Base-by-base conservation (phyloP, 2,888 invertebrate species). In the Papilio elwesi region DNA sequence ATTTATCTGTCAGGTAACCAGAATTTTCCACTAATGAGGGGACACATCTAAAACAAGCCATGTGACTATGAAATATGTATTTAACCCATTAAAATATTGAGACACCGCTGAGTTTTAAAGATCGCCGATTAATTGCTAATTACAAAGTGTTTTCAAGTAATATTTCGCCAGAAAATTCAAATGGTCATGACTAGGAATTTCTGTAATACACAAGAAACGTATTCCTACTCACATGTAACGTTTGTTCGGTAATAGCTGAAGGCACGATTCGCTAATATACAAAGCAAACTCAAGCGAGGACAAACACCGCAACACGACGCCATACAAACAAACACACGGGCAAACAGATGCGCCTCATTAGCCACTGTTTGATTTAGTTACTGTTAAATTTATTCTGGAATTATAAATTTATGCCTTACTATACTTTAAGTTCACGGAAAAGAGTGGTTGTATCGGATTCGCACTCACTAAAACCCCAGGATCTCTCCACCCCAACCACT, bases 211-310 rank as follows among this genome's bases (percentile, higher is more conserved):
- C 0, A 65, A 16, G 13, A n/a, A 62, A 43, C 16, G 38, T 52
- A 38, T 10, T 7, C 26, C 36, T 59, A 59, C 15, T 11, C 13
- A 16, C 43, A n/a, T 10, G 43, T 52, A 65, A n/a, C 13, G n/a
- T 38, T 52, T 64, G 36, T 55, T 55, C 13, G 15, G 43, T 53
- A 52, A 53, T 15, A 48, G 26, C 9, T 16, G 43, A 67, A 62
- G 47, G 16, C 53, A 63, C 63, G 67, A 68, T 71, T 68, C 57
- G 71, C 71, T 62, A 68, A 71, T 53, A 51, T n/a, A 47, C 62
- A 62, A 68, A 15, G 48, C 26, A 68, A 71, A 68, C 71, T 48
- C 15, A 62, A 38, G 62, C 67, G 47, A 71, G 71, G 67, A 51
- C 71, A 16, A 15, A 10, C 26, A 26, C 11, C 63, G 36, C 38